Evolutionary conservation across 2,888 invertebrate genomes (phyloP), one percentile per base, ranked within the genome.

Genomic region (Cyaniris semiargus): DNA sequence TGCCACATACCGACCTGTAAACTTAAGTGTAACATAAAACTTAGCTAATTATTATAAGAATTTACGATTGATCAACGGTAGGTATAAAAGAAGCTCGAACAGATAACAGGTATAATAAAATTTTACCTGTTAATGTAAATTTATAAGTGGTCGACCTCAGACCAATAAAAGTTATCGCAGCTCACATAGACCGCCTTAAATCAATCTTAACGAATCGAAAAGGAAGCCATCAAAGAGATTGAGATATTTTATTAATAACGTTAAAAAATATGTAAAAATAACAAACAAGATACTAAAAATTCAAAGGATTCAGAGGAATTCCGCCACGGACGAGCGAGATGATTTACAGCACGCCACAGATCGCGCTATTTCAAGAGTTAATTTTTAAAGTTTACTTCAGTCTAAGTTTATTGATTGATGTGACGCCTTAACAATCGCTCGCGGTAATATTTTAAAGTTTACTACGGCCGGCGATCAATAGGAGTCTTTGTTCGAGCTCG

Each of bases 161-260:
- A 38, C 31, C 53, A 56, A 76, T 71, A 71, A 76, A 76, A 76
- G 66, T 76, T 48, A 58, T 27, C 66, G 76, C 31, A 21, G n/a
- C n/a, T 71, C 34, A 70, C 70, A 38, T 56, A 72, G 23, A 72
- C 56, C 21, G 34, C 71, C 53, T 56, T 71, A 58, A 86, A 86
- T 86, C 84, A 84, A 84, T 79, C 78, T 82, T 84, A 87, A 85
- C 85, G 84, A 86, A 86, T 85, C 81, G 84, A 85, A 84, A 88
- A 89, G 90, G 92, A 92, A 91, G 88, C 90, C 85, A 85, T 89
- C 89, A 89, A 87, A 85, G 83, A 85, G 80, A 93, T 93, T 93
- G 89, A 93, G 91, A 90, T 89, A 86, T 92, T 89, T 88, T 89
- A 86, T 87, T 86, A 87, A 81, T 82, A 81, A 81, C 85, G 86